A percentile compares a stretch with the other conserved stretches of the same genome.
Evolutionary conservation across 2,888 invertebrate species (phyloP).

Genomic region (Rhagonycha fulva): DNA sequence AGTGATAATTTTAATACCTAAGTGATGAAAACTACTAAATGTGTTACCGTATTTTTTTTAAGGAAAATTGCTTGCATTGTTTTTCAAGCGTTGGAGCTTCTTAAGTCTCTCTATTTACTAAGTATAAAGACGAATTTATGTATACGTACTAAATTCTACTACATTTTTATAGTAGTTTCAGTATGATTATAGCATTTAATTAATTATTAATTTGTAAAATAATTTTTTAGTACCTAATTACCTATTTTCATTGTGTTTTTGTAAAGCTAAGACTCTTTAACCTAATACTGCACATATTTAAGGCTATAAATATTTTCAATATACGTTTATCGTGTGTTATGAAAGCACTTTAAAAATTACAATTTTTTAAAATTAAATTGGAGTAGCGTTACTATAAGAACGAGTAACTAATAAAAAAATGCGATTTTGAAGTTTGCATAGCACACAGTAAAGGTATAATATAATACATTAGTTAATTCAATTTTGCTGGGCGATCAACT

Average conservation of each 20-base stretch:
- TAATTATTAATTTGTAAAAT: conserved; percentile 19
- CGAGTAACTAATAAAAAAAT: not conserved
- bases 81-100: not conserved
- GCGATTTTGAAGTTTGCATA: conserved; percentile 29
- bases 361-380: not conserved
- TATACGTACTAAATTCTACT: not conserved
- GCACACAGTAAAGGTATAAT: conserved; percentile 40
- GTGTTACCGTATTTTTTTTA: not conserved
- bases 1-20: not conserved
- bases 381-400: not conserved
- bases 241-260: conserved; percentile 32
- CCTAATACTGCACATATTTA: conserved; percentile 50
- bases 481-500: conserved; percentile 46
- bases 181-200: conserved; percentile 25
- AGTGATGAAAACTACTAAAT: not conserved
- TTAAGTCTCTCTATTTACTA: not conserved
- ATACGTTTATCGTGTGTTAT: conserved; percentile 33
- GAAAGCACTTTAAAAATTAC: not conserved
- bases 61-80: not conserved
- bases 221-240: conserved; percentile 20
- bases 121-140: not conserved
- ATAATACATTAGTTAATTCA: conserved; percentile 27
- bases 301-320: conserved; percentile 43
- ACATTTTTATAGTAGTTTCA: not conserved
- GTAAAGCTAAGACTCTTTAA: conserved; percentile 37